A percentile compares a stretch with the other conserved stretches of the same genome.
phyloP scores from a whole-genome alignment of 2,888 invertebrate genomes.

The Halictus quadricinctus region DNA sequence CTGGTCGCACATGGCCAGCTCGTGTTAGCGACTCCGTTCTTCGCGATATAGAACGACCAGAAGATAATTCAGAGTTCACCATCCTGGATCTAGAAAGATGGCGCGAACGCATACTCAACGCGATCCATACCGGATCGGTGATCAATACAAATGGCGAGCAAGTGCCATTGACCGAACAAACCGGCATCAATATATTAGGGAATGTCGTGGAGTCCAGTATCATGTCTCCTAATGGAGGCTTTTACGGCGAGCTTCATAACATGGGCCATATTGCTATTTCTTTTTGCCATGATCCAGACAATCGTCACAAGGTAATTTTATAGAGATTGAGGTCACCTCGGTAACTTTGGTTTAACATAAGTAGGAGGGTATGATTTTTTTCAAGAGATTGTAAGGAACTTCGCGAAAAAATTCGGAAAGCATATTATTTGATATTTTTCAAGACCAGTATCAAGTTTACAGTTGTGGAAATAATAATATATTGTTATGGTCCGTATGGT shows the following conservation, averaged over 20 bases:
- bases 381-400: neutral
- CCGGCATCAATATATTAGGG: slow-evolving; percentile 90
- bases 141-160: slow-evolving; percentile 85
- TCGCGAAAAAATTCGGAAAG: neutral
- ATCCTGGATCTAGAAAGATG: slow-evolving; percentile 89
- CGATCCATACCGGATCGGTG: slow-evolving; percentile 87
- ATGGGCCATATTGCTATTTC: slow-evolving; percentile 91
- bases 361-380: neutral
- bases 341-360: neutral
- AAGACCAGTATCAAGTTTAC: neutral
- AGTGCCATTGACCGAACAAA: slow-evolving; percentile 85
- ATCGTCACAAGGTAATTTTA: slow-evolving; percentile 85
- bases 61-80: slow-evolving; percentile 87
- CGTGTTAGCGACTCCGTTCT: slow-evolving; percentile 85
- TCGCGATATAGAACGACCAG: slow-evolving; percentile 86
- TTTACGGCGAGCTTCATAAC: slow-evolving; percentile 93
- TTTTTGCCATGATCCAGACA: slow-evolving; percentile 91
- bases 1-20: slow-evolving; percentile 90
- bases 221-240: slow-evolving; percentile 87
- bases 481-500: neutral
- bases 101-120: slow-evolving; percentile 89
- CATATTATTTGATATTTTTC: neutral
- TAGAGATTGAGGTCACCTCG: neutral
- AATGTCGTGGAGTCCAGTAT: slow-evolving; percentile 89
- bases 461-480: neutral